These are phyloP conservation scores for Pontoporia blainvillei DNA, from an alignment of 2,113 vertebrate genomes.

Conservation along the genomic window DNA sequence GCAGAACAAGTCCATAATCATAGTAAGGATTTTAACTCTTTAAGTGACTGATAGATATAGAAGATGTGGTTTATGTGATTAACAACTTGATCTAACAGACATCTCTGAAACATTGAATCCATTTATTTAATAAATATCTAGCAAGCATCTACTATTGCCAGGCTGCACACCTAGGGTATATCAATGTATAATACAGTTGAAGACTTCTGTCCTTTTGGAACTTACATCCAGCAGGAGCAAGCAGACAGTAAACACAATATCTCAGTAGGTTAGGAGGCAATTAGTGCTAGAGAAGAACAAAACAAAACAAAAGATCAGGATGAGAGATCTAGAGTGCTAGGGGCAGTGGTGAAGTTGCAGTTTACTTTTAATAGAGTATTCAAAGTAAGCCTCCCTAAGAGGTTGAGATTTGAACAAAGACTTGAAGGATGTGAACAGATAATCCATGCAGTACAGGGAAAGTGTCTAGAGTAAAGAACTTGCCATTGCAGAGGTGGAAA, in stretches of 20 bases:
- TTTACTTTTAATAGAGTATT: not conserved
- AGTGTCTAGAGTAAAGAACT: not conserved
- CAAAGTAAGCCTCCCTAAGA: not conserved
- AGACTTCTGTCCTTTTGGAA: not conserved
- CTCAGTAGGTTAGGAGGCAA: not conserved
- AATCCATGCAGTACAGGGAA: not conserved
- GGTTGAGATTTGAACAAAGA: not conserved
- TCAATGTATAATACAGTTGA: not conserved
- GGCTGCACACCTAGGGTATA: not conserved
- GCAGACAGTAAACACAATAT: not conserved
- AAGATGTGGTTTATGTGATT: not conserved
- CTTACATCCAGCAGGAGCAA: not conserved
- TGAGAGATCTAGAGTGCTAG: not conserved
- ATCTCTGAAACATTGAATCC: not conserved
- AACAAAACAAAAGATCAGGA: not conserved
- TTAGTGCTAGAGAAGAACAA: not conserved
- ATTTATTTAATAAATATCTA: not conserved
- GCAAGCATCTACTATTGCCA: not conserved
- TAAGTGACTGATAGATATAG: not conserved
- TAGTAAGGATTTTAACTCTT: not conserved
- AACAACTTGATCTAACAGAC: not conserved
- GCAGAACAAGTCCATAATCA: not conserved
- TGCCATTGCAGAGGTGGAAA: not conserved
- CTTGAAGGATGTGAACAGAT: not conserved
- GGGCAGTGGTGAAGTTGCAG: not conserved